Conservation (phyloP, 2,888 invertebrate species). For the Plagiodera versicolora region DNA sequence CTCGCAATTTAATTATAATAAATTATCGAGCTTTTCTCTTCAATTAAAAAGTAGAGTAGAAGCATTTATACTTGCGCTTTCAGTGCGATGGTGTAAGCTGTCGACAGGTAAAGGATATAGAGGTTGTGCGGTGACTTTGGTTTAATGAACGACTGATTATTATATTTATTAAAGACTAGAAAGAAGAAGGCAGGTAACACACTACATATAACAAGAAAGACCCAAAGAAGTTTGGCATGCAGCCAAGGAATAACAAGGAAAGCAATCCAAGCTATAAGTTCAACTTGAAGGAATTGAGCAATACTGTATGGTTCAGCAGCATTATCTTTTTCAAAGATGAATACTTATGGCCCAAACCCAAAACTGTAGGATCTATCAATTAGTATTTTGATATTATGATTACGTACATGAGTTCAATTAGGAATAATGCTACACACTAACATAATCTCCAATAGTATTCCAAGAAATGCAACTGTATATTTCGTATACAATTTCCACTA, state of each 20-base stretch:
- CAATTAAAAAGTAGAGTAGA: constrained; percentile 30
- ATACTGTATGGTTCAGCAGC: not conserved
- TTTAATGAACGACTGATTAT: constrained; percentile 22
- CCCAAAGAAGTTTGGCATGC: not conserved
- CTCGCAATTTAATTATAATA: constrained; percentile 31
- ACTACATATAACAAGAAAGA: not conserved
- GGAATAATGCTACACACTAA: too few relatives aligned
- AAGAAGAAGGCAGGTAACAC: constrained; percentile 3
- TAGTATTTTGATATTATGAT: too few relatives aligned
- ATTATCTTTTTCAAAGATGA: constrained; percentile 5
- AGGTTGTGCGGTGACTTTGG: constrained; percentile 39
- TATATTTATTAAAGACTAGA: constrained; percentile 35
- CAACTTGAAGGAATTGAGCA: not conserved
- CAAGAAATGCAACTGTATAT: too few relatives aligned
- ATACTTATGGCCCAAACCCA: too few relatives aligned
- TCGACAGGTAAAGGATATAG: constrained; percentile 23
- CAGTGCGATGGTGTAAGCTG: constrained; percentile 45
- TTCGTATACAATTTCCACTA: too few relatives aligned
- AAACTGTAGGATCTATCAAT: too few relatives aligned
- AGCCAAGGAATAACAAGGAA: not conserved
- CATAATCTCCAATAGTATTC: too few relatives aligned
- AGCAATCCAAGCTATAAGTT: not conserved
- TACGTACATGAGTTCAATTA: too few relatives aligned
- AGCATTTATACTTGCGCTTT: constrained; percentile 48
- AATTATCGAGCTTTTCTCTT: constrained; percentile 12